Percentiles rank a stretch among this genome's conserved stretches.
Conservation (phyloP, 2,113 vertebrate genomes). For the Equus quagga region DNA sequence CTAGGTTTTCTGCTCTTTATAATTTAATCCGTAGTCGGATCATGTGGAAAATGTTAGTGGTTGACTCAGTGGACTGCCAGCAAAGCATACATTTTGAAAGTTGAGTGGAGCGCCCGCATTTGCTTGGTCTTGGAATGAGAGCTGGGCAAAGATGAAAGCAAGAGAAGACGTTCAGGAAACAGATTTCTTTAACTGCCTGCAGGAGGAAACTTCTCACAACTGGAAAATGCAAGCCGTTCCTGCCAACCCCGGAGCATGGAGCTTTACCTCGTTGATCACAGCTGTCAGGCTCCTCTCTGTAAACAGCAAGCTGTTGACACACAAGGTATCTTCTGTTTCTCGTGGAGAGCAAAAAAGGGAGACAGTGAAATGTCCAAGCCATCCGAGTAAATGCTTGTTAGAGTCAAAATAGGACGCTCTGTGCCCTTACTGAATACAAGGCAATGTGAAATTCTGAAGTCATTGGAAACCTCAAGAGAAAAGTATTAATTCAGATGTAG, state of each 20-base stretch:
- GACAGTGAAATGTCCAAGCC: constrained; percentile 24
- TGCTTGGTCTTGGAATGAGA: constrained; percentile 71
- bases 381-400: not conserved
- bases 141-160: constrained; percentile 69
- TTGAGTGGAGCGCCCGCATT: not conserved
- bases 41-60: constrained; percentile 66
- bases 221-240: constrained; percentile 62
- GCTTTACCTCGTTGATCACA: constrained; percentile 70
- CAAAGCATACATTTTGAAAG: constrained; percentile 58
- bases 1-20: constrained; percentile 27
- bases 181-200: constrained; percentile 63
- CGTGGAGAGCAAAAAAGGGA: not conserved
- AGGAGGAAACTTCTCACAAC: constrained; percentile 78
- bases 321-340: constrained; percentile 63
- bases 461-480: not conserved
- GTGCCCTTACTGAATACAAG: not conserved
- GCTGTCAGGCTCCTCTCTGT: constrained; percentile 69
- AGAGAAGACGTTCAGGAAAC: constrained; percentile 72
- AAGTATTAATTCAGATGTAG: not conserved
- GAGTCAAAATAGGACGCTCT: not conserved
- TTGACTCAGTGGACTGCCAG: constrained; percentile 34
- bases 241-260: constrained; percentile 42
- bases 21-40: constrained; percentile 50
- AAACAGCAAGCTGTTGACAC: constrained; percentile 54
- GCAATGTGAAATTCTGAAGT: not conserved